Evolutionary conservation across 37 sponge, comb jelly and placozoan species (phyloP).

Genomic region (Agelas oroides): DNA sequence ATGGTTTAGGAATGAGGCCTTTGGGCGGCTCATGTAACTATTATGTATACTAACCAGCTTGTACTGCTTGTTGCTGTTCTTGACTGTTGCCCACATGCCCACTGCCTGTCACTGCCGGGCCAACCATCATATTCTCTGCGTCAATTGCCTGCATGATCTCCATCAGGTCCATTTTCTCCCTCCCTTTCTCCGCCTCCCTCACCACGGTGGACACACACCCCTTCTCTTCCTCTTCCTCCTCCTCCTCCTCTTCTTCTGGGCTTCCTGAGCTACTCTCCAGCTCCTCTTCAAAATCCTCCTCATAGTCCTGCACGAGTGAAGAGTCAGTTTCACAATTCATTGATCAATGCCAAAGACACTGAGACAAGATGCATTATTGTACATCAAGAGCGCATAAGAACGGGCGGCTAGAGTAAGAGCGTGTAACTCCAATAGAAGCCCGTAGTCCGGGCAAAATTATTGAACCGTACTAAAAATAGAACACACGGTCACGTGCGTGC

Average conservation of each 20-base stretch:
- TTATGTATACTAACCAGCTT: too few relatives aligned
- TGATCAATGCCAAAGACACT: neutral
- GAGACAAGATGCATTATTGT: too few relatives aligned
- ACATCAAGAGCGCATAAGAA: too few relatives aligned
- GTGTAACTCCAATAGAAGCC: too few relatives aligned
- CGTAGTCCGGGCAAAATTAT: too few relatives aligned
- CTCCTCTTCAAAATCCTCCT: constrained; percentile 49
- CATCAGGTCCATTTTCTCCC: constrained; percentile 13
- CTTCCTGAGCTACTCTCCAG: neutral
- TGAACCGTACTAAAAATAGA: too few relatives aligned
- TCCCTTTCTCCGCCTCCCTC: constrained; percentile 1
- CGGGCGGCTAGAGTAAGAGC: too few relatives aligned
- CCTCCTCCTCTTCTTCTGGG: neutral
- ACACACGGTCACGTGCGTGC: too few relatives aligned
- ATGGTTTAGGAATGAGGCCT: too few relatives aligned
- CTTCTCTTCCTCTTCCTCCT: neutral
- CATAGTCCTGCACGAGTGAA: constrained; percentile 8
- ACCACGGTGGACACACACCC: neutral
- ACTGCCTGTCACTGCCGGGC: neutral
- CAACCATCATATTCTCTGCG: constrained; percentile 30
- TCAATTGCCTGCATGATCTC: constrained; percentile 64
- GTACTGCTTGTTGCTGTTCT: too few relatives aligned
- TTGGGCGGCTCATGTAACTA: too few relatives aligned
- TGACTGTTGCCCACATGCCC: too few relatives aligned
- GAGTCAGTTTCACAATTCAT: neutral